phyloP scores from a whole-genome alignment of 2,113 vertebrate species.

The Eleginops maclovinus region DNA sequence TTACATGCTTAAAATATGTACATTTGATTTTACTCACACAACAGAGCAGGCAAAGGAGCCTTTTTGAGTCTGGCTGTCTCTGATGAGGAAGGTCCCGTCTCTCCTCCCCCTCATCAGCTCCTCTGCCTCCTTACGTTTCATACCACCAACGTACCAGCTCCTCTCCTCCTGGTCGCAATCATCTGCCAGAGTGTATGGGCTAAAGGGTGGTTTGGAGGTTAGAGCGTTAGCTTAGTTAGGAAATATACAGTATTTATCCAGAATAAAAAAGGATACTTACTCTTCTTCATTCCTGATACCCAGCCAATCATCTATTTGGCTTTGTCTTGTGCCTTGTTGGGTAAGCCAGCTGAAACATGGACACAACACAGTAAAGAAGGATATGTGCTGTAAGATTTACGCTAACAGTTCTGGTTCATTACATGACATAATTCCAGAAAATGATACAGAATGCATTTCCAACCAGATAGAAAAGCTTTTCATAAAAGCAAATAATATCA shows the following conservation, averaged over 20 bases:
- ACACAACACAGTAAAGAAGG: conserved; percentile 7
- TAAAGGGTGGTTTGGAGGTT: background rate
- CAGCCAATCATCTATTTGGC: conserved; percentile 95
- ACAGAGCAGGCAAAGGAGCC: conserved; percentile 98
- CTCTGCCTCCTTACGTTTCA: conserved; percentile 94
- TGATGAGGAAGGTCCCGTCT: conserved; percentile 97
- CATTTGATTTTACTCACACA: conserved; percentile 87
- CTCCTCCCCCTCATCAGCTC: conserved; percentile 90
- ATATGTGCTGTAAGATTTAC: background rate
- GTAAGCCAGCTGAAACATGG: conserved; percentile 91
- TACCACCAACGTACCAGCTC: conserved; percentile 95
- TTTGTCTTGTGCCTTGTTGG: conserved; percentile 94
- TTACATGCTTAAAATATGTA: background rate
- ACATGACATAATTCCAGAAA: background rate
- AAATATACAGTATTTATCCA: background rate
- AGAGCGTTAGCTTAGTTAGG: background rate
- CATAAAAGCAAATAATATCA: background rate
- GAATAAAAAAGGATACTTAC: conserved; percentile 85
- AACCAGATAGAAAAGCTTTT: background rate
- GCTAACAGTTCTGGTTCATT: background rate
- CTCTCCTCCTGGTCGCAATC: conserved; percentile 92
- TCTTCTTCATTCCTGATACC: conserved; percentile 92
- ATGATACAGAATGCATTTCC: background rate
- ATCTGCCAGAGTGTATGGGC: conserved; percentile 92
- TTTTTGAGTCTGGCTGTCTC: conserved; percentile 94